Base-by-base conservation (phyloP, 2,113 vertebrate species). In the Fulmarus glacialis region DNA sequence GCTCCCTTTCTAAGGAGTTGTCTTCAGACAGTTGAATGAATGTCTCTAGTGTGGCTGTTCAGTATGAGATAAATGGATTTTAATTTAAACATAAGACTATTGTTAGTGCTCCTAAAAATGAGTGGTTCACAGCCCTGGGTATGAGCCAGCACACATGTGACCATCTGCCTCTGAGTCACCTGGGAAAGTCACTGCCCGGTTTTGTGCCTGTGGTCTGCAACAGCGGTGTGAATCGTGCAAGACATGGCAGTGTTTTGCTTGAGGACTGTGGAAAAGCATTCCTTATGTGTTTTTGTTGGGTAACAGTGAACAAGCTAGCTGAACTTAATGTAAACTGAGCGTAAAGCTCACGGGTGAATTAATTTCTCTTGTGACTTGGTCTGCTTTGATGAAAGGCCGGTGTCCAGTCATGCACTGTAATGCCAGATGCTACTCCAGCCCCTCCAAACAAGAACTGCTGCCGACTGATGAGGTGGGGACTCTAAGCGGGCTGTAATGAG, bases 401-500 rank as follows among this genome's bases (percentile, higher is more conserved):
- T 42, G 63, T 42, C 45, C 42, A 53, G 32, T 45, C n/a, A 23
- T 14, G 9, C 20, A 7, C 63, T 52, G 17, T 30, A 66, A 45
- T 78, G 42, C 29, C 34, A 56, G 36, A 7, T 81, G 34, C 15
- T 77, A 11, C 38, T 58, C 29, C 24, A 26, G 0, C 8, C 11
- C 17, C 45, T 5, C 26, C 40, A 5, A 8, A 29, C 0, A 4
- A 34, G 15, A 59, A 1, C 30, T 75, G 42, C 66, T 86, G 71
- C 75, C 0, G 0, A 0, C 34, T 56, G 75, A 11, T 0, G 0
- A 58, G n/a, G 4, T 74, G 56, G 30, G 48, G 23, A 22, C 36
- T 32, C 15, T 12, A 3, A 2, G 0, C 1, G 0, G 45, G 77
- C 36, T 52, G 36, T 27, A 18, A 9, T 13, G 20, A 73, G 43